Evolutionary conservation across 2,888 invertebrate genomes (phyloP).

Genomic region (Drosophila cracens): DNA sequence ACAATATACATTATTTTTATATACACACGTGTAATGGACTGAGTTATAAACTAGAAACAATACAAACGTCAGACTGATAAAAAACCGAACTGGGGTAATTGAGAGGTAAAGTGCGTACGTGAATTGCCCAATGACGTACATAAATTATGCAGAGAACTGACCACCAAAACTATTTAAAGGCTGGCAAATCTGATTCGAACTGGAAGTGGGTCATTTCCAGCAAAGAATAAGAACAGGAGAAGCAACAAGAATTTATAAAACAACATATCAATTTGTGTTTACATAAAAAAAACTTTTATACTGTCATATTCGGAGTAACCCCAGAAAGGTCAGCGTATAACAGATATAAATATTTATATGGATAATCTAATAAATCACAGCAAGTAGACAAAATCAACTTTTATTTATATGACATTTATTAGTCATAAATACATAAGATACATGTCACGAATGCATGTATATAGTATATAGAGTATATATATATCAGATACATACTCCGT

Average conservation of each 20-base stretch:
- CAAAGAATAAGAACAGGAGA: neutral
- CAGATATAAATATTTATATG: neutral
- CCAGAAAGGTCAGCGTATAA: neutral
- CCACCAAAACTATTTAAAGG: constrained; percentile 15
- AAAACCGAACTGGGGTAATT: constrained; percentile 25
- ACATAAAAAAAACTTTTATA: neutral
- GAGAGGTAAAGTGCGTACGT: constrained; percentile 23
- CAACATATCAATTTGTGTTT: neutral
- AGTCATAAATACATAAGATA: constrained; percentile 14
- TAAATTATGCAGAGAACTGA: constrained; percentile 42
- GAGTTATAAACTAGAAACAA: constrained; percentile 14
- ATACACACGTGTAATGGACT: neutral
- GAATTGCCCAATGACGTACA: constrained; percentile 42
- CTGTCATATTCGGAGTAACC: neutral
- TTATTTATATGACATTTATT: constrained; percentile 42
- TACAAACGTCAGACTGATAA: constrained; percentile 20
- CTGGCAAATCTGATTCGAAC: constrained; percentile 14
- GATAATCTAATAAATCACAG: constrained; percentile 6
- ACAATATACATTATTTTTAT: neutral
- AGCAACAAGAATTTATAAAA: neutral
- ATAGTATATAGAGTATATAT: neutral
- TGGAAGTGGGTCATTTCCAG: constrained; percentile 15
- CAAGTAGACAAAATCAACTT: constrained; percentile 27
- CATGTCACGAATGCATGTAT: neutral
- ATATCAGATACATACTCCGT: constrained; percentile 15